Base-by-base conservation (phyloP, 2,797 vertebrate species). In the Macroramphosus scolopax region DNA sequence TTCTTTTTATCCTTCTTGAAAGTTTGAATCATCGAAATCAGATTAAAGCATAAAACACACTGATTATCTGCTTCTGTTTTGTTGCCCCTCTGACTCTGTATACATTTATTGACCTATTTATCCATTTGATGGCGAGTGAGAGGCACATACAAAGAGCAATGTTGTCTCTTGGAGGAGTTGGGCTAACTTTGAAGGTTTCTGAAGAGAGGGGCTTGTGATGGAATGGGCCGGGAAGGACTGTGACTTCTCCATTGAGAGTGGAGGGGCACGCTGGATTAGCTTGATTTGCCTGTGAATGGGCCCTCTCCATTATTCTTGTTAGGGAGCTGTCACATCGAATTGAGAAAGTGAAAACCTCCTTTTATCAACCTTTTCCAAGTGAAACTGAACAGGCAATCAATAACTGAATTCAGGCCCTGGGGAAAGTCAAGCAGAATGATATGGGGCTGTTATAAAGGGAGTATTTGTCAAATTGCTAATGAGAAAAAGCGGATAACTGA, bases 271-370 rank as follows among this genome's bases (percentile, higher is more conserved):
- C 92, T 96, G 95, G 95, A 98, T 98, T 95, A 97, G 95, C 93
- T 94, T 93, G 92, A 98, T 98, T 98, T 98, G 95, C 96, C 93
- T 98, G 94, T 97, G 96, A 98, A 98, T 95, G 92, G 93, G 90
- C 72, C 72, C 89, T 84, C 92, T 93, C 94, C 94, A 97, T 98
- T 98, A 94, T 96, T 98, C 95, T 95, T 95, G 95, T 96, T 95
- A 94, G 92, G 88, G 92, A 90, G 92, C 94, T 98, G 96, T 98
- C 96, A 98, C 94, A 96, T 96, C 91, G 92, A 94, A 97, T 95
- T 93, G 93, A 96, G 92, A 91, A 94, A 95, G 91, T 92, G 92
- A 95, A 97, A 97, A 94, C 90, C 92, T 91, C 89, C 94, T 96
- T 96, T 95, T 95, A 96, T 95, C 92, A 92, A 92, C 91, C 87